phyloP scores from a whole-genome alignment of 2,113 vertebrate genomes.

The Pyrgilauda ruficollis region DNA sequence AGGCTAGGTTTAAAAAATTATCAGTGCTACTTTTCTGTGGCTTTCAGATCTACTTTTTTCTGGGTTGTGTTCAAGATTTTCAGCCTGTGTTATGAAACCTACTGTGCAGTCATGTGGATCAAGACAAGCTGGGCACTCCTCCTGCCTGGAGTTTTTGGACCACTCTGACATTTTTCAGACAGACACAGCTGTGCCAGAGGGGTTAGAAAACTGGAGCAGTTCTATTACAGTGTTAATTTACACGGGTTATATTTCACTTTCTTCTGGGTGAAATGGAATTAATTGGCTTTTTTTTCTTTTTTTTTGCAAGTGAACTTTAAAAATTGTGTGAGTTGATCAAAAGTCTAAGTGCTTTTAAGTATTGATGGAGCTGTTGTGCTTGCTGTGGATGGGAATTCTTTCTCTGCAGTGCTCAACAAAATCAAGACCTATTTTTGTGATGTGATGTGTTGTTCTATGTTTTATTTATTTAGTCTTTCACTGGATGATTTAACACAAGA shows the following conservation, averaged over 20 bases:
- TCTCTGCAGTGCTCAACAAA: neutral
- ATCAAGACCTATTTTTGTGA: neutral
- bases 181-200: neutral
- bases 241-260: neutral
- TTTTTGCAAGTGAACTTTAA: neutral
- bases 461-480: constrained; percentile 19
- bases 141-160: neutral
- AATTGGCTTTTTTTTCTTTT: neutral
- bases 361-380: neutral
- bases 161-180: neutral
- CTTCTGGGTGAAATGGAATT: neutral
- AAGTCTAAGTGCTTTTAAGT: neutral
- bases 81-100: neutral
- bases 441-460: neutral
- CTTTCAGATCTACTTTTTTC: neutral
- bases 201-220: neutral
- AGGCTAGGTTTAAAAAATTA: neutral
- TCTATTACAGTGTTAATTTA: neutral
- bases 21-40: neutral
- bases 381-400: neutral
- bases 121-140: neutral
- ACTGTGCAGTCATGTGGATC: neutral
- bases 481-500: neutral
- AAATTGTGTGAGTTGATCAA: neutral
- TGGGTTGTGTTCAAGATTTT: neutral